Percentiles rank a stretch among this genome's conserved stretches.
Evolutionary conservation across 2,113 vertebrate species (phyloP).

Genomic region (Hypanus sabinus): DNA sequence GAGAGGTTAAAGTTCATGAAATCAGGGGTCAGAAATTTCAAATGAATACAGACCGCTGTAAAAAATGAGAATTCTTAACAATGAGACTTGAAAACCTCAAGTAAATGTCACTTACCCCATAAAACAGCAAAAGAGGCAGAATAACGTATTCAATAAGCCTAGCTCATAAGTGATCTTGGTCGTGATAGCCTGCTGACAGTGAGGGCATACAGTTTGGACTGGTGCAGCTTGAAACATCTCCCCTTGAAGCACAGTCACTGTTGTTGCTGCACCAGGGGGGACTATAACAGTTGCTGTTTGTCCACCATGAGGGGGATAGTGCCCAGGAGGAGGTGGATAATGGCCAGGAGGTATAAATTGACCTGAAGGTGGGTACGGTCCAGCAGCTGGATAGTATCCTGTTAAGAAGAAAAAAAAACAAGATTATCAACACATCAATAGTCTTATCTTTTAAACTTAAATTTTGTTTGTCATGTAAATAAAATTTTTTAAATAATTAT

Average conservation of each 20-base stretch:
- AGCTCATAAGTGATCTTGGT: conserved; percentile 87
- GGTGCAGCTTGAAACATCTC: conserved; percentile 89
- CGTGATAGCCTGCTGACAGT: conserved; percentile 93
- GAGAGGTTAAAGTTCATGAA: neutral
- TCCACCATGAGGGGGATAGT: conserved; percentile 62
- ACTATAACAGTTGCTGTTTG: conserved; percentile 80
- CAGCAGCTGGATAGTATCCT: conserved; percentile 60
- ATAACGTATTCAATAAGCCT: conserved; percentile 90
- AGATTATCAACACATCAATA: neutral
- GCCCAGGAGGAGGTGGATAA: conserved; percentile 59
- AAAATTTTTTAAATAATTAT: too few relatives aligned
- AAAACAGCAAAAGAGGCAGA: conserved; percentile 94
- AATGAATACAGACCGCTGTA: neutral
- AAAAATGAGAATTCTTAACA: neutral
- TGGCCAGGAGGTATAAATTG: conserved; percentile 61
- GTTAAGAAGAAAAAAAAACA: conserved; percentile 35
- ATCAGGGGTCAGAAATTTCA: neutral
- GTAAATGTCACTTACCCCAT: conserved; percentile 69
- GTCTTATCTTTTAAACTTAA: neutral
- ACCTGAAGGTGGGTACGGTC: conserved; percentile 53
- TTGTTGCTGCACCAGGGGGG: conserved; percentile 76
- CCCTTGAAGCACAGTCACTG: conserved; percentile 87
- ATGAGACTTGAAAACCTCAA: neutral
- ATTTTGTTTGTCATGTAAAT: neutral
- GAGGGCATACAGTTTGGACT: conserved; percentile 89